Evolutionary conservation across 64 coral and sea anemone genomes (phyloP).

Genomic region (Stichodactyla mertensii): DNA sequence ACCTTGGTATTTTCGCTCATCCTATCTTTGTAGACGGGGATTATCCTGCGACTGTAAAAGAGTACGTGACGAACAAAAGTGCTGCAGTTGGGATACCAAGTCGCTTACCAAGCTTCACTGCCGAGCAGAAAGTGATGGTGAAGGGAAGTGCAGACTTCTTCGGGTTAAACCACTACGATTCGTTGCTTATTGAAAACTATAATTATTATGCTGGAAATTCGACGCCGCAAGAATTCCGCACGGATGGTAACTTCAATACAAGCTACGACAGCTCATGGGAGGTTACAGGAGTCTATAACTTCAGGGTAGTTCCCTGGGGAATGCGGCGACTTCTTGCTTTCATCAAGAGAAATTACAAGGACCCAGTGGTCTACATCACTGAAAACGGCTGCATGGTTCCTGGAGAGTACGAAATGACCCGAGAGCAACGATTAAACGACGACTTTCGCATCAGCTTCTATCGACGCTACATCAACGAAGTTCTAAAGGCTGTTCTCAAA

Average conservation of each 20-base stretch:
- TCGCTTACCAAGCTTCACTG: conserved; percentile 62
- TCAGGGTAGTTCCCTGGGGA: conserved; percentile 73
- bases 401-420: conserved; percentile 37
- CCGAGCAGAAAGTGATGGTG: conserved; percentile 51
- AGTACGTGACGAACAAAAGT: conserved; percentile 58
- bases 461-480: conserved; percentile 75
- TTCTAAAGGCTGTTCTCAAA: conserved; percentile 59
- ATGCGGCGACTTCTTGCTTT: conserved; percentile 73
- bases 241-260: conserved; percentile 39
- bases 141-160: conserved; percentile 80
- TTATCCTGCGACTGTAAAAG: conserved; percentile 68
- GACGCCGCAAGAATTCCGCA: conserved; percentile 47
- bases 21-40: conserved; percentile 86
- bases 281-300: conserved; percentile 46
- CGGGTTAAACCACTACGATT: conserved; percentile 75
- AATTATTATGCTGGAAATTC: conserved; percentile 28
- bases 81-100: conserved; percentile 61
- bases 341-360: conserved; percentile 71
- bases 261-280: conserved; percentile 51
- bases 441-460: conserved; percentile 71
- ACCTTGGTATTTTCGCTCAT: conserved; percentile 79
- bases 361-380: conserved; percentile 67
- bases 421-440: conserved; percentile 53
- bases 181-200: conserved; percentile 33
- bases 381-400: conserved; percentile 77